Conservation (phyloP, 1,140 invertebrate genomes). For the Cotesia glomerata region DNA sequence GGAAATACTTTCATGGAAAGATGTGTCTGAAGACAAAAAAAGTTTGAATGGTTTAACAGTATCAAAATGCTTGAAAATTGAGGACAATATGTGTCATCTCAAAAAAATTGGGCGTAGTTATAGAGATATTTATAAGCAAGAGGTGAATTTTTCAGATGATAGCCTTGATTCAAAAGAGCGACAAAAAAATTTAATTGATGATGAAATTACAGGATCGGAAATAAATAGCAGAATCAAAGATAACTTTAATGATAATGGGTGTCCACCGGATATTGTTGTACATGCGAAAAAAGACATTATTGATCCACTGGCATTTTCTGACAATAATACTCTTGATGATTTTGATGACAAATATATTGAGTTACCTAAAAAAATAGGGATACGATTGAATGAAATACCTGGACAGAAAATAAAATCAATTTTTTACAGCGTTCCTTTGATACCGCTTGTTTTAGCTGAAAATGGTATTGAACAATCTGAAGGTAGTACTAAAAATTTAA, state of each 20-base stretch:
- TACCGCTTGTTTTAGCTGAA: neutral
- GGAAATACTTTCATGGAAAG: too few relatives aligned
- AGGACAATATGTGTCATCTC: neutral
- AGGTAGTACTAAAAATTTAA: neutral
- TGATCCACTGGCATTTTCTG: conserved; percentile 4
- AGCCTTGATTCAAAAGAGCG: conserved; percentile 21
- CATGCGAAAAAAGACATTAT: conserved; percentile 43
- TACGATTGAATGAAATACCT: neutral
- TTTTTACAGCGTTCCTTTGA: conserved; percentile 33
- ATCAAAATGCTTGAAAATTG: neutral
- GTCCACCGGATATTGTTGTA: conserved; percentile 48
- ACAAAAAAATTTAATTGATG: too few relatives aligned
- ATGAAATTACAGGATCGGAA: too few relatives aligned
- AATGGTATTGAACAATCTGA: neutral
- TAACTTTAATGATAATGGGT: conserved; percentile 33
- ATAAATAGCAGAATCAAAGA: conserved; percentile 39
- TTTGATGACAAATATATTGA: conserved; percentile 38
- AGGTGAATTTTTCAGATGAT: conserved; percentile 47
- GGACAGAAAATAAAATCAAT: conserved; percentile 39
- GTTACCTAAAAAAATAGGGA: conserved; percentile 38
- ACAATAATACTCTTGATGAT: conserved; percentile 24
- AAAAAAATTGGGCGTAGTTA: neutral
- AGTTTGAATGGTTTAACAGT: too few relatives aligned
- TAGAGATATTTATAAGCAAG: conserved; percentile 12
- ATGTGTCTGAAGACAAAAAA: too few relatives aligned